Percentiles rank a stretch among this genome's conserved stretches.
phyloP scores from a whole-genome alignment of 1,140 invertebrate species.

The Drosophila dunni region DNA sequence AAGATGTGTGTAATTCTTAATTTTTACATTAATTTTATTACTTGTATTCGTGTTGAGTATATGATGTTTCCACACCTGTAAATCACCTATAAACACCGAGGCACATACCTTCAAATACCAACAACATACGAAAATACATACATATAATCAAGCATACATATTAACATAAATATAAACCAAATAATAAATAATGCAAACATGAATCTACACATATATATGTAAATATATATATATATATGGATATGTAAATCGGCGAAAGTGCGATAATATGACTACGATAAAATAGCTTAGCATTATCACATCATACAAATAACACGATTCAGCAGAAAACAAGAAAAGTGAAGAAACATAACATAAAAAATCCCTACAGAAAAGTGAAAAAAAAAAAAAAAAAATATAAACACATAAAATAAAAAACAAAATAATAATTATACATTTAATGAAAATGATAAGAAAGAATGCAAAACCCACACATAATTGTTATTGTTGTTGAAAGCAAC shows the following conservation, averaged over 20 bases:
- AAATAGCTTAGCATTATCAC: constrained; percentile 53
- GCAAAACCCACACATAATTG: constrained; percentile 66
- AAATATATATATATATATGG: no score
- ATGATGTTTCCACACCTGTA: constrained; percentile 34
- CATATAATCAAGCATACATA: constrained; percentile 69
- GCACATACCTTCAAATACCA: constrained; percentile 9
- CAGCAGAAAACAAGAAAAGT: not conserved
- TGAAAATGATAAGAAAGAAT: constrained; percentile 30
- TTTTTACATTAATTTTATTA: constrained; percentile 5
- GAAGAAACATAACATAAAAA: not conserved
- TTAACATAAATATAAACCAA: constrained; percentile 53
- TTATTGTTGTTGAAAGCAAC: constrained; percentile 83
- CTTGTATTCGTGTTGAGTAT: constrained; percentile 27
- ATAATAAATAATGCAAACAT: constrained; percentile 50
- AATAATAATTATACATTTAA: constrained; percentile 51
- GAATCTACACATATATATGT: constrained; percentile 57
- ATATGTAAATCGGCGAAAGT: constrained; percentile 24
- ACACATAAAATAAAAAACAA: constrained; percentile 20
- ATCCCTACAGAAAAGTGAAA: not conserved
- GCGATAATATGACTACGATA: constrained; percentile 48
- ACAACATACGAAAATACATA: constrained; percentile 7
- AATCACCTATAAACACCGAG: constrained; percentile 19
- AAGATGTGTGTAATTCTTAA: constrained; percentile 2
- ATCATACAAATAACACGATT: constrained; percentile 31
- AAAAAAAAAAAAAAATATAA: constrained; percentile 2